Evolutionary conservation across 2,888 invertebrate species (phyloP), one percentile per base, ranked within the genome.

Genomic region (Patella pellucida): DNA sequence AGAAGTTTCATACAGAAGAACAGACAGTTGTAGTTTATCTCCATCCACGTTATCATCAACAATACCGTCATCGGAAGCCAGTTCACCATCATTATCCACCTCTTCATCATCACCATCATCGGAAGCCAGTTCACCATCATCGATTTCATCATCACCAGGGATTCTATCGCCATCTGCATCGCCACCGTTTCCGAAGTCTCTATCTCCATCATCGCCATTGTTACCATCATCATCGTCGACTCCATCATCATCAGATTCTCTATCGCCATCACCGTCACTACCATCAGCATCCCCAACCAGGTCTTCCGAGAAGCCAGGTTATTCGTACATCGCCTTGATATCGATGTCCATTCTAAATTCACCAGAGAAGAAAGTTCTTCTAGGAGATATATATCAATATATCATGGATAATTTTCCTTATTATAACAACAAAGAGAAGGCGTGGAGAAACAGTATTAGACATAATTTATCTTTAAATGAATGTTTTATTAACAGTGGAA

Each of bases 391-490:
- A 67, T 90, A 90, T 77, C 86, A 87, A 77, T 89, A 85, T 81
- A 87, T 90, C 69, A 86, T 85, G 83, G 87, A 87, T 74, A 86
- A 85, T 31, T 90, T 85, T 74, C 84, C 85, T 19, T 90, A 84
- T 77, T 90, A 88, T 79, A 84, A 87, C 78, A 89, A 87, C 80
- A 78, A 83, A 50, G 88, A 88, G 19, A 86, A 86, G 50, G 88
- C 88, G 19, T 90, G 90, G 90, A 79, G 89, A 54, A 90, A 90
- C 84, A 88, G 88, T 71, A 87, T 90, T 51, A 84, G 90, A 14
- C 90, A 90, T 74, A 90, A 89, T 74, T 82, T 90, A 19, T 87
- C 87, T 9, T 81, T 90, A 11, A 90, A 89, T 74, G 90, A 90
- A 76, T 90, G 90, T 75, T 90, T 90, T 77, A 82, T 90, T 50